Percentiles rank a stretch among this genome's conserved stretches.
Evolutionary conservation across 2,888 invertebrate genomes (phyloP).

Genomic region (Caenorhabditis doughertyi): DNA sequence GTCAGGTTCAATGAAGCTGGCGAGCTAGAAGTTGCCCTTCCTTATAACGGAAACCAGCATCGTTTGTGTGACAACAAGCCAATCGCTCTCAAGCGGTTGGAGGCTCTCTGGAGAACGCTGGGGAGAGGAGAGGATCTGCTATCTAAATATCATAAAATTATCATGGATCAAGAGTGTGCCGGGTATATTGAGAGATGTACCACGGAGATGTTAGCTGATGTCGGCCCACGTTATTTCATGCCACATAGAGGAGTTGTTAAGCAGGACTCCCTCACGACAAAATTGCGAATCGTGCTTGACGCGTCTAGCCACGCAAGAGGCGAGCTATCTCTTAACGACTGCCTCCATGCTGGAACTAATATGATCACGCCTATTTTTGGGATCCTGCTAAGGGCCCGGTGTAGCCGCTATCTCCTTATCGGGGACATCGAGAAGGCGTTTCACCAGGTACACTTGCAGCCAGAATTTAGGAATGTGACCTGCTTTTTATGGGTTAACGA

Average conservation of each 20-base stretch:
- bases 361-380: conserved; percentile 43
- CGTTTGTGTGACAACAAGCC: not conserved
- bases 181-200: conserved; percentile 52
- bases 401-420: conserved; percentile 24
- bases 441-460: conserved; percentile 71
- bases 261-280: conserved; percentile 45
- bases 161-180: conserved; percentile 25
- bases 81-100: not conserved
- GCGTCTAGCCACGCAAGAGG: conserved; percentile 30
- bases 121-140: not conserved
- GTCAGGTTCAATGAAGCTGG: not conserved
- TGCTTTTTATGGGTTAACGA: not conserved
- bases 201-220: too few species aligned
- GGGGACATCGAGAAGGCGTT: too few species aligned
- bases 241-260: conserved; percentile 65
- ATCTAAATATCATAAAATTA: not conserved
- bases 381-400: conserved; percentile 56
- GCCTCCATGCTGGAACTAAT: conserved; percentile 50
- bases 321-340: conserved; percentile 64
- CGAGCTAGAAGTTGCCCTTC: conserved; percentile 8
- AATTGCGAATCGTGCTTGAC: conserved; percentile 66
- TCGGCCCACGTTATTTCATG: conserved; percentile 45
- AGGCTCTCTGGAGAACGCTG: not conserved
- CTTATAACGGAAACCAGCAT: conserved; percentile 13
- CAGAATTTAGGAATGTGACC: not conserved